These are phyloP conservation scores for Spea bombifrons DNA, from an alignment of 2,113 vertebrate genomes.

Conservation along the genomic window DNA sequence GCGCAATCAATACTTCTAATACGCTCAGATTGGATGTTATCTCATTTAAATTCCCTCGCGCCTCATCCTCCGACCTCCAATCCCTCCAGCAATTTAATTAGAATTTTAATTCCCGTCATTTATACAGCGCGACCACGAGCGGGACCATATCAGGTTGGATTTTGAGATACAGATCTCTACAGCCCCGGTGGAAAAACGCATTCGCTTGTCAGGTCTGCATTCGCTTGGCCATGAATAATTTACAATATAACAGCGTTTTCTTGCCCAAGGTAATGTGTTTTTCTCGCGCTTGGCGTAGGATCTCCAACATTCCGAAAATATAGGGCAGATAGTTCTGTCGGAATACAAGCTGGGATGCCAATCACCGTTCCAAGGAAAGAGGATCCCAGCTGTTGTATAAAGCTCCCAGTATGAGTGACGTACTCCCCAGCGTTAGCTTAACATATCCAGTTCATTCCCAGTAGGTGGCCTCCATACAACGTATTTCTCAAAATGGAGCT, in stretches of 20 bases:
- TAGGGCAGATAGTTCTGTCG: slow-evolving; percentile 31
- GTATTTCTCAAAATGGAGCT: neutral
- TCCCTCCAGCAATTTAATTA: slow-evolving; percentile 38
- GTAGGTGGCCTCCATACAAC: neutral
- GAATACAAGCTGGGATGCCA: slow-evolving; percentile 9
- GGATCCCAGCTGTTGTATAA: slow-evolving; percentile 28
- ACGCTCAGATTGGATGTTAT: neutral
- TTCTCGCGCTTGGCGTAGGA: slow-evolving; percentile 5
- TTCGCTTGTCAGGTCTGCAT: slow-evolving; percentile 32
- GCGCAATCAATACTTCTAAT: neutral
- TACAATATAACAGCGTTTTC: slow-evolving; percentile 23
- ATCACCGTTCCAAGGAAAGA: slow-evolving; percentile 35
- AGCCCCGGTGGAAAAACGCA: slow-evolving; percentile 28
- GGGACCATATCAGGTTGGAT: slow-evolving; percentile 15
- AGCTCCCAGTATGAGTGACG: slow-evolving; percentile 13
- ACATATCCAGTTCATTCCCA: slow-evolving; percentile 26
- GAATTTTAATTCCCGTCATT: slow-evolving; percentile 37
- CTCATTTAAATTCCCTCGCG: neutral
- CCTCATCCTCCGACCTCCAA: slow-evolving; percentile 4
- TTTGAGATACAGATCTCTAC: slow-evolving; percentile 22
- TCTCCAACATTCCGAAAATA: slow-evolving; percentile 25
- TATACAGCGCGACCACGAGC: slow-evolving; percentile 7
- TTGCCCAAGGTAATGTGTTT: slow-evolving; percentile 38
- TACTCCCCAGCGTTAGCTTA: slow-evolving; percentile 19
- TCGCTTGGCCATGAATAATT: slow-evolving; percentile 37